These are phyloP conservation scores for Gopherus flavomarginatus DNA, from an alignment of 2,113 vertebrate species.

Conservation along the genomic window DNA sequence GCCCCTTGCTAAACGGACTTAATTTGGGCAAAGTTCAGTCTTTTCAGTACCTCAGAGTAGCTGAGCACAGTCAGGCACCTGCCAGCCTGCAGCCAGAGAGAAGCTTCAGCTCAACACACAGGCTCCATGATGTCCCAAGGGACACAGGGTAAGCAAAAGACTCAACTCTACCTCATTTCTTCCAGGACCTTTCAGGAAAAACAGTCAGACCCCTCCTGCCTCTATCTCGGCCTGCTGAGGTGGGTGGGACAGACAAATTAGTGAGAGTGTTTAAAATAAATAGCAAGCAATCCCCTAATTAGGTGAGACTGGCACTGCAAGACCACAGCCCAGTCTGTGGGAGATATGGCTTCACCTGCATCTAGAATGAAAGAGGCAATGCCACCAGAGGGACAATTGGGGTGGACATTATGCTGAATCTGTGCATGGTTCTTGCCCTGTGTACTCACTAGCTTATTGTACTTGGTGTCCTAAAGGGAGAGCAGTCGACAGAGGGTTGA, in stretches of 20 bases:
- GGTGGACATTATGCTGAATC: not conserved
- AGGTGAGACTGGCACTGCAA: not conserved
- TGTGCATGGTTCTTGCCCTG: not conserved
- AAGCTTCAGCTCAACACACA: not conserved
- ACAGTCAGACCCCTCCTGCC: rapidly evolving
- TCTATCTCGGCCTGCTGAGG: rapidly evolving
- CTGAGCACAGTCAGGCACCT: not conserved
- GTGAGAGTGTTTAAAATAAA: rapidly evolving
- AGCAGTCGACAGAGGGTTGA: not conserved
- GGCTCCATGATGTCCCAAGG: not conserved
- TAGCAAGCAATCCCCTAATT: not conserved
- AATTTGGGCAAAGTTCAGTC: not conserved
- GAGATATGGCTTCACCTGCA: not conserved
- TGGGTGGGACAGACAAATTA: not conserved
- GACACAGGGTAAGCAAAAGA: not conserved
- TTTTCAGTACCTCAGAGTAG: not conserved
- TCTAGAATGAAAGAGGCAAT: not conserved
- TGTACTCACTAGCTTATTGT: not conserved
- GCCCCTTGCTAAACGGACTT: not conserved
- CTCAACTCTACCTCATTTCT: rapidly evolving
- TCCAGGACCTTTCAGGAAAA: rapidly evolving
- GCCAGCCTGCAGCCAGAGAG: not conserved
- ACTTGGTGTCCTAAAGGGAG: not conserved
- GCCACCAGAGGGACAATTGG: not conserved
- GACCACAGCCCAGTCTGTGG: not conserved